Conservation (phyloP, 2,888 invertebrate genomes). For the Dusona sp. region DNA sequence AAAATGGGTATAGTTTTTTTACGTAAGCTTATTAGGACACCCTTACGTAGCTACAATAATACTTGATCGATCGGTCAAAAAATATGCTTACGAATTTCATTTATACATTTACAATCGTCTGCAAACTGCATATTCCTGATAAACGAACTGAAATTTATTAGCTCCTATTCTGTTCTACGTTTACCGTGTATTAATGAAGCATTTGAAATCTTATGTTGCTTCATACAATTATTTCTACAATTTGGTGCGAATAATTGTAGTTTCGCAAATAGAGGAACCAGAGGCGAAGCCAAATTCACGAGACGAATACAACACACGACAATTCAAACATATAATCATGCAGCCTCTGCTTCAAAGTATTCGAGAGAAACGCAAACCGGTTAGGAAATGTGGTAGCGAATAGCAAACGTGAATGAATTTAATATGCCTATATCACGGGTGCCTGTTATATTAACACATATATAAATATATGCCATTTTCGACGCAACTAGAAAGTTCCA, state of each 20-base stretch:
- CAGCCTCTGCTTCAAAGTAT: conserved; percentile 32
- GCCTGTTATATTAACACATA: not conserved
- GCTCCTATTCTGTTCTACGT: not conserved
- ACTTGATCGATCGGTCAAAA: too few species aligned
- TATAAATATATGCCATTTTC: too few species aligned
- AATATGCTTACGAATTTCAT: too few species aligned
- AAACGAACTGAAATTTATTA: not conserved
- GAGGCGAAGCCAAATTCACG: not conserved
- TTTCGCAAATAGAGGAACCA: not conserved
- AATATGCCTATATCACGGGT: conserved; percentile 3
- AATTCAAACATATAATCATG: conserved; percentile 37
- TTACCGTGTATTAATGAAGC: not conserved
- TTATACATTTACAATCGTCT: not conserved
- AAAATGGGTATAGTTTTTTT: too few species aligned
- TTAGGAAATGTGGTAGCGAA: conserved; percentile 11
- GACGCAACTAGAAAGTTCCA: too few species aligned
- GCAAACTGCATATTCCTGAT: not conserved
- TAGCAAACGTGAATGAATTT: conserved; percentile 13
- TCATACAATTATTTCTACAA: not conserved
- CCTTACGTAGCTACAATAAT: too few species aligned
- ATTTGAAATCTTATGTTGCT: not conserved
- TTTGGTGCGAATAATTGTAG: not conserved
- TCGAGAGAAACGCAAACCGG: conserved; percentile 22
- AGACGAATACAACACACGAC: conserved; percentile 11
- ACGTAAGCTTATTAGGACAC: too few species aligned